phyloP scores from a whole-genome alignment of 2,888 invertebrate genomes.

The Coelinius sp. region DNA sequence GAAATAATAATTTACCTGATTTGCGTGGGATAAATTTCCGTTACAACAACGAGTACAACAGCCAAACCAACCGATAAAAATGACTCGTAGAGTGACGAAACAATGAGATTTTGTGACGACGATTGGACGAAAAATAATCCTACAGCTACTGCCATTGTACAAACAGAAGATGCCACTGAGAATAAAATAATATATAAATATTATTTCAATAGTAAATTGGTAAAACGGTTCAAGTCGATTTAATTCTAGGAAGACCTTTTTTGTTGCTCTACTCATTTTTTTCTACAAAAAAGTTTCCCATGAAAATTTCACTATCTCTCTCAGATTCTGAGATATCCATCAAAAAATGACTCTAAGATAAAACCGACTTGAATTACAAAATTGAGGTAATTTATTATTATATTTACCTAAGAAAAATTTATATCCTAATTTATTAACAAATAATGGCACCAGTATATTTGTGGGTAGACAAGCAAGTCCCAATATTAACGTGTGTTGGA shows the following conservation, averaged over 20 bases:
- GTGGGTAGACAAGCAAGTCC: conserved; percentile 84
- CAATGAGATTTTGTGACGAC: neutral
- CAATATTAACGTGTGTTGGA: conserved; percentile 81
- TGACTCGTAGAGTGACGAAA: neutral
- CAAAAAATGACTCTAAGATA: neutral
- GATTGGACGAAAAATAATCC: neutral
- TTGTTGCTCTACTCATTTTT: too few species aligned
- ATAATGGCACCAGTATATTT: conserved; percentile 81
- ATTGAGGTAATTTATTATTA: neutral
- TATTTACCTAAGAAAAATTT: conserved; percentile 80
- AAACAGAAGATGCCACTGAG: neutral
- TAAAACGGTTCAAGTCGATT: too few species aligned
- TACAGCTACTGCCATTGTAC: neutral
- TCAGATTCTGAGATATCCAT: too few species aligned
- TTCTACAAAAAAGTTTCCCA: too few species aligned
- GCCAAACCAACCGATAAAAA: neutral
- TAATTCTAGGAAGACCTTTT: too few species aligned
- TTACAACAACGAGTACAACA: neutral
- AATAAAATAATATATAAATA: neutral
- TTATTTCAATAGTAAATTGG: too few species aligned
- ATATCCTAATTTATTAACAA: conserved; percentile 82
- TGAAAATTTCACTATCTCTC: too few species aligned
- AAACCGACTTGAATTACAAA: neutral
- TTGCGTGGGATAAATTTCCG: neutral
- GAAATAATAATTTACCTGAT: neutral